Evolutionary conservation across 2,113 vertebrate species (phyloP), one percentile per base, ranked within the genome.

Genomic region (Sphaerodactylus townsendi): DNA sequence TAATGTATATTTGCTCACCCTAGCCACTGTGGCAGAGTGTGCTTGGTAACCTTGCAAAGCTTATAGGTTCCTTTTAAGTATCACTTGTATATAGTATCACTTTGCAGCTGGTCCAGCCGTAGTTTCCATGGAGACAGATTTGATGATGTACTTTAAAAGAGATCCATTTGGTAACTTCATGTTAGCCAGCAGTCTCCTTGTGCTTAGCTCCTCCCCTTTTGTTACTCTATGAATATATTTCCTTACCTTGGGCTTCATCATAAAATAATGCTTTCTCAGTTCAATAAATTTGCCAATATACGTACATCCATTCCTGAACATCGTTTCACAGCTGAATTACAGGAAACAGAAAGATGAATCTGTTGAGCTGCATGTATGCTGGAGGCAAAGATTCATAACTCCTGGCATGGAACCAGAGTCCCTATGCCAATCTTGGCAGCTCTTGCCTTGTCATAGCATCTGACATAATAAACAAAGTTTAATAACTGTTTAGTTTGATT

Each of bases 101-200:
- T 89, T 76, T 41, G 77, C 66, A 73, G 78, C 46, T 90, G 78
- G 72, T 72, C 90, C 25, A 46, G 25, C 50, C 19, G 9, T 39
- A 13, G 79, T 77, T 91, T 81, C 86, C 85, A 64, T 69, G 75
- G 88, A 83, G 83, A 87, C 46, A n/a, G 68, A 33, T 21, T 46
- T 82, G 79, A 70, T 87, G 88, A 81, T 1, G 3, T 33, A 77
- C 30, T 0, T 35, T 50, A 3, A 78, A 75, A 33, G 71, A 59
- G 25, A 23, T 64, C 74, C 76, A 41, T 71, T 71, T 78, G 68
- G 71, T 64, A 77, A 73, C 59, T 77, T 35, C 2, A 74, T 48
- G 41, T 46, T 64, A 74, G 19, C 82, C 87, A 66, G 82, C 78
- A 71, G 74, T 0, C 35, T 44, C 37, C 19, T 17, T 28, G n/a